A percentile compares a stretch with the other conserved stretches of the same genome.
Evolutionary conservation across 1,140 invertebrate species (phyloP).

Genomic region (Bombus waltoni): DNA sequence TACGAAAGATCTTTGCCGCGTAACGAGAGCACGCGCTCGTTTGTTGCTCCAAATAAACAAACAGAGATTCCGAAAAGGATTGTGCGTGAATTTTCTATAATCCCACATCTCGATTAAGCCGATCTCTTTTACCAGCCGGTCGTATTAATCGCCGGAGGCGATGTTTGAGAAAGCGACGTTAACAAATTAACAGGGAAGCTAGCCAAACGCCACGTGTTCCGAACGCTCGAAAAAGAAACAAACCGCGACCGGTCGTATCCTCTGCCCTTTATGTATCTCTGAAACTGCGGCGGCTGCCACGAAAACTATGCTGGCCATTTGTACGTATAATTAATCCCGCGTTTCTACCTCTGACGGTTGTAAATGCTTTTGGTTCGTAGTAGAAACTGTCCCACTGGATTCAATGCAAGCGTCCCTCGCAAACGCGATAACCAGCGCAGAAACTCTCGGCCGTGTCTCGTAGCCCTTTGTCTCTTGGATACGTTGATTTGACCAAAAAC

Average conservation of each 20-base stretch:
- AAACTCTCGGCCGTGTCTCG: background rate
- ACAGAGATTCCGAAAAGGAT: no score
- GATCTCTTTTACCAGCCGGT: no score
- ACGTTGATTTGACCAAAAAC: background rate
- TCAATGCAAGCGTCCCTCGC: background rate
- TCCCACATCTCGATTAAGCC: no score
- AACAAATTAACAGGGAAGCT: background rate
- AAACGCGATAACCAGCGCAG: background rate
- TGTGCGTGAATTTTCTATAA: no score
- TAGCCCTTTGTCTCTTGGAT: background rate
- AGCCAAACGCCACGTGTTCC: background rate
- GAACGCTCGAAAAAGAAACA: background rate
- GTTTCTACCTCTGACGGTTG: background rate
- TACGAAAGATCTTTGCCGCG: no score
- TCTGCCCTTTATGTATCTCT: background rate
- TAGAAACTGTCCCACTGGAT: background rate
- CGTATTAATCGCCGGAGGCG: no score
- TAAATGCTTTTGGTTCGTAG: background rate
- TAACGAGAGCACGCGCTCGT: no score
- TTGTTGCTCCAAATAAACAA: no score
- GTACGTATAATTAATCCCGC: conserved; percentile 28
- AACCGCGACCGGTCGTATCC: background rate
- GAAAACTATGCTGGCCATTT: background rate
- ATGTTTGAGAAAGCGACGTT: background rate
- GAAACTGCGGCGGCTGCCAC: background rate